Base-by-base conservation (phyloP, 2,113 vertebrate genomes). In the Pandion haliaetus region DNA sequence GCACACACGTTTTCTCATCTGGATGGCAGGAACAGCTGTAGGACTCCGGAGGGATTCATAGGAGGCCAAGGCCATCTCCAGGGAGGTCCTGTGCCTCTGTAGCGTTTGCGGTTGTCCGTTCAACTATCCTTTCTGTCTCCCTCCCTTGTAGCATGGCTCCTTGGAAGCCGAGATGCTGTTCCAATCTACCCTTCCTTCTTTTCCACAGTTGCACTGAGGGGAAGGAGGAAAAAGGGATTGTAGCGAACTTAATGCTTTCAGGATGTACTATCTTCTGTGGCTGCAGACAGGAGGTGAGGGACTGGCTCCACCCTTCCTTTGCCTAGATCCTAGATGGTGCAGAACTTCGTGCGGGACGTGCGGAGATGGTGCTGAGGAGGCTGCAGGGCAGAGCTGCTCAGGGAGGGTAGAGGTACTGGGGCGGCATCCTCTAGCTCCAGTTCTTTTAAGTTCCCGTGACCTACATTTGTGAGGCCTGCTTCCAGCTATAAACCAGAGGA, bases 231-330 rank as follows among this genome's bases (percentile, higher is more conserved):
- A 40, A 26, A 45, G 94, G 94, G 82, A 19, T 8, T 26, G 55
- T 5, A 24, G 84, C 69, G 16, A 6, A 77, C 13, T 6, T 15
- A 7, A 6, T 17, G 62, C 86, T 81, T 20, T 66, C 95, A 91
- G 95, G 95, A 95, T 91, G 93, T 72, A 7, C 54, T 50, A 4
- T 95, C 86, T 92, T 40, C 52, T 77, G 93, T 7, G 50, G 73
- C 90, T 16, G 49, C 59, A 9, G 36, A 12, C 83, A 79, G 95
- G 95, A 95, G 94, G 70, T 23, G 91, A 93, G 91, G 77, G 80
- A 19, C 70, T 6, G 45, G 77, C 91, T 82, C 94, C 94, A 38
- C 95, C 95, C 96, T 97, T 97, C 94, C 95, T 79, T 3, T 78
- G 71, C 93, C 21, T 4, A 14, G 85, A 58, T 88, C 92, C 87